A percentile compares a stretch with the other conserved stretches of the same genome.
Evolutionary conservation across 2,888 invertebrate species (phyloP).

Genomic region (Argyresthia goedartella): DNA sequence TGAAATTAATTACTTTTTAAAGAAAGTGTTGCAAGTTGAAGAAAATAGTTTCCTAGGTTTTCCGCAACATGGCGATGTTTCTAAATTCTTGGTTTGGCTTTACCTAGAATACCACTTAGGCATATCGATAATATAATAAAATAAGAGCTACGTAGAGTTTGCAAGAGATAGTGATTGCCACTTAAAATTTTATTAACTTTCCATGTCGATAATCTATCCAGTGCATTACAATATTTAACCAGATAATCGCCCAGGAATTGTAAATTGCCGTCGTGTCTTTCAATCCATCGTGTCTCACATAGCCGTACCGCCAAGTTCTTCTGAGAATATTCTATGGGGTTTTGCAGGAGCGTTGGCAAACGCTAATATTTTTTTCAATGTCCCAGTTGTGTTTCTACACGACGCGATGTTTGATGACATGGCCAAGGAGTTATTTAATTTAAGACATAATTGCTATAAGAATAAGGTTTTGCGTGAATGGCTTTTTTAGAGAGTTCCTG

Average conservation of each 20-base stretch:
- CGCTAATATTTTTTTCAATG: slow-evolving; percentile 11
- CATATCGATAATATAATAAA: slow-evolving; percentile 11
- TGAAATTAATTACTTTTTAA: too few relatives aligned
- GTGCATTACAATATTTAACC: slow-evolving; percentile 13
- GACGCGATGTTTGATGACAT: slow-evolving; percentile 16
- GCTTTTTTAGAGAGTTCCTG: slow-evolving; percentile 11
- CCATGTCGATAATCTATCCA: too few relatives aligned
- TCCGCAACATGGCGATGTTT: too few relatives aligned
- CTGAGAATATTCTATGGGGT: slow-evolving; percentile 8
- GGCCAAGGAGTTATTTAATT: slow-evolving; percentile 20
- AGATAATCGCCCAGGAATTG: slow-evolving; percentile 12
- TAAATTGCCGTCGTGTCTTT: slow-evolving; percentile 12
- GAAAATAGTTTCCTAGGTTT: too few relatives aligned
- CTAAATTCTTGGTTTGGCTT: too few relatives aligned
- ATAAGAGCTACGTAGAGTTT: slow-evolving; percentile 12
- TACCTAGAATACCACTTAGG: slow-evolving; percentile 11
- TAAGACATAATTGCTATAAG: slow-evolving; percentile 20
- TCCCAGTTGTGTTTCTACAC: slow-evolving; percentile 13
- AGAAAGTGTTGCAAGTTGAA: too few relatives aligned
- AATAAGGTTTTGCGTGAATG: slow-evolving; percentile 17
- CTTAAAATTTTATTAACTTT: slow-evolving; percentile 10
- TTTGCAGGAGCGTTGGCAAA: slow-evolving; percentile 12
- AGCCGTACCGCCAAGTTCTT: slow-evolving; percentile 9
- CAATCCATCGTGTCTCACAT: slow-evolving; percentile 12
- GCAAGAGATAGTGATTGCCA: slow-evolving; percentile 11